Base-by-base conservation (phyloP, 1,140 invertebrate species). In the Bradysia coprophila region DNA sequence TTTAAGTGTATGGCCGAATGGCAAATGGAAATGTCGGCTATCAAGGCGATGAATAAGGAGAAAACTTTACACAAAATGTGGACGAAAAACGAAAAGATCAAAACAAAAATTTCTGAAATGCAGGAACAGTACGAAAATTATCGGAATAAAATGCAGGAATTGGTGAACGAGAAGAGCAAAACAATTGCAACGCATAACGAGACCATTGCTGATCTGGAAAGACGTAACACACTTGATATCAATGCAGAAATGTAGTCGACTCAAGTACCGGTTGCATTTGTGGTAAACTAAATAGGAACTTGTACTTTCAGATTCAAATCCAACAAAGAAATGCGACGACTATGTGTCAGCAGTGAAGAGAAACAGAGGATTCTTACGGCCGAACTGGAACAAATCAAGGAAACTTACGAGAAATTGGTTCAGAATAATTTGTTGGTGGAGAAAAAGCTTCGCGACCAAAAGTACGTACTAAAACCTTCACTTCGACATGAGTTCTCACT, bases 391-490 rank as follows among this genome's bases (percentile, higher is more conserved):
- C 39, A 38, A 21, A 24, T 33, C 16, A 42, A 46, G 28, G 9
- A 32, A 9, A 23, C 19, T 6, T 49, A 48, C 40, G 42, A 46
- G 36, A 42, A 46, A 16, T 20, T 45, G 9, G 32, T 51, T 16
- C 40, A 41, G 23, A 37, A 45, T 3, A 43, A 49, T 43, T 39
- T 51, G 19, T 19, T 31, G 32, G 41, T 43, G 13, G 48, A 51
- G 21, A 51, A 46, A 24, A 20, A 40, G 5, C 37, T 46, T 18
- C 34, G 47, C 21, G 46, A 46, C 38, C 41, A 46, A 42, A 47
- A 47, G 49, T 50, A 32, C 10, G 42, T 43, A 23, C 9, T 6
- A 9, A 34, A 13, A 16, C 15, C 13, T 13, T 23, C 8, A n/a
- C 39, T 46, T 32, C 2, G 24, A 24, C 43, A 34, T 21, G 38